Percentiles rank a stretch among this genome's conserved stretches.
phyloP scores from a whole-genome alignment of 2,888 invertebrate species.

The Xanthia icteritia region DNA sequence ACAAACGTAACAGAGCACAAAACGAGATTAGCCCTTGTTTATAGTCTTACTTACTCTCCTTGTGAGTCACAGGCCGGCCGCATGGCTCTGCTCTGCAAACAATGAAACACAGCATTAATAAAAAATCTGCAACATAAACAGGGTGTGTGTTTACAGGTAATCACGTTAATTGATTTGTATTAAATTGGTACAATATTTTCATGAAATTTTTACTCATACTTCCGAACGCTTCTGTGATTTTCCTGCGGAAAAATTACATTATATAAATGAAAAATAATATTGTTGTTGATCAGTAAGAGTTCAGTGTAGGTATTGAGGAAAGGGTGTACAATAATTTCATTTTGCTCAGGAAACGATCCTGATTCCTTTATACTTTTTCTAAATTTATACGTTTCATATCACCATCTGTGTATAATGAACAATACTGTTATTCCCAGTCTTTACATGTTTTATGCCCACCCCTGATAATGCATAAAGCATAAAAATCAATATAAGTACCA shows the following conservation, averaged over 20 bases:
- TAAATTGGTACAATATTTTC: constrained; percentile 36
- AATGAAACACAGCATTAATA: constrained; percentile 8
- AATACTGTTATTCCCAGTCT: neutral
- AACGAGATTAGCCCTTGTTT: constrained; percentile 87
- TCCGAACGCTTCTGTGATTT: constrained; percentile 15
- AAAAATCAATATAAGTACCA: constrained; percentile 55
- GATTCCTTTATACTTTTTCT: constrained; percentile 1
- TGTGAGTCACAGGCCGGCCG: constrained; percentile 57
- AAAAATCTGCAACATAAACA: constrained; percentile 32
- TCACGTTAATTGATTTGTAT: constrained; percentile 41
- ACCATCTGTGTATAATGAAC: neutral
- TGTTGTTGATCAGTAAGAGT: constrained; percentile 20
- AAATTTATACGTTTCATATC: neutral
- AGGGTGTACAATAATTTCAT: neutral
- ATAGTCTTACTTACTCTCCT: constrained; percentile 74
- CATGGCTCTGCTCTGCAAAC: constrained; percentile 38
- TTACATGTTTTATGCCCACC: constrained; percentile 3
- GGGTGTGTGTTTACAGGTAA: constrained; percentile 20
- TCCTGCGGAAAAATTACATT: constrained; percentile 31
- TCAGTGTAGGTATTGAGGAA: neutral
- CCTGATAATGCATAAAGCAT: constrained; percentile 46
- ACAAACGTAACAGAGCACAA: constrained; percentile 86
- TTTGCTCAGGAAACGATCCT: neutral
- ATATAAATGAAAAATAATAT: constrained; percentile 32
- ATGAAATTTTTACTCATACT: constrained; percentile 12